Base-by-base conservation (phyloP, 2,888 invertebrate species). In the Zygothrica quintamaculata region DNA sequence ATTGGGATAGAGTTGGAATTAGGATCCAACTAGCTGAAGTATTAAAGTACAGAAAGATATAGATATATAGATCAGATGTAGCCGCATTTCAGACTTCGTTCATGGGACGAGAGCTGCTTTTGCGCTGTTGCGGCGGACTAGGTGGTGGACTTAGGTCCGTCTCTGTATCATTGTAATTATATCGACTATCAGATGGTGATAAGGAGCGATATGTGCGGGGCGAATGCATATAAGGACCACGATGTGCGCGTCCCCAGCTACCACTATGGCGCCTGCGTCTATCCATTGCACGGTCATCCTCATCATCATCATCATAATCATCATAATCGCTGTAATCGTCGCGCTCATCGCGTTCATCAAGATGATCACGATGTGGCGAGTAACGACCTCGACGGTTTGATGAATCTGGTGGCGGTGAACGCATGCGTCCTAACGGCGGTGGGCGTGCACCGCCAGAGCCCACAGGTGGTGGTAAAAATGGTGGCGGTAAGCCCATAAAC, bases 71-170 rank as follows among this genome's bases (percentile, higher is more conserved):
- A n/a, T n/a, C n/a, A n/a, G n/a, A 47, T 40, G 36, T 34, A 33
- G 60, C 52, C 57, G 43, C 56, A 42, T 31, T 39, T 67, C 31
- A 80, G 26, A 85, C 82, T 55, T 85, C 82, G 50, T 55, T 84
- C 29, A 68, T 48, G 11, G 86, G 68, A 34, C 77, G 65, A 43
- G 75, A 59, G 53, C 91, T 47, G 90, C 88, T 34, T 92, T 91
- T 33, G 91, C 90, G 57, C 90, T 89, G 57, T 11, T 72, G 82
- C 12, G 47, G 93, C 0, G 94, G 91, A 9, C 94, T 94, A 42
- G 93, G 93, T 74, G 93, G 93, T 1, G 94, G 94, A 90, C 93
- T 93, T 79, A 93, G 93, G 84, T 95, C 95, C 9, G 94, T 93
- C 88, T 94, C 94, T n/a, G 93, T 93, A 79, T 93, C 93, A 65